Percentiles rank a stretch among this genome's conserved stretches.
These are phyloP conservation scores for Drosophila parvula DNA, from an alignment of 1,140 invertebrate genomes.

Conservation along the genomic window DNA sequence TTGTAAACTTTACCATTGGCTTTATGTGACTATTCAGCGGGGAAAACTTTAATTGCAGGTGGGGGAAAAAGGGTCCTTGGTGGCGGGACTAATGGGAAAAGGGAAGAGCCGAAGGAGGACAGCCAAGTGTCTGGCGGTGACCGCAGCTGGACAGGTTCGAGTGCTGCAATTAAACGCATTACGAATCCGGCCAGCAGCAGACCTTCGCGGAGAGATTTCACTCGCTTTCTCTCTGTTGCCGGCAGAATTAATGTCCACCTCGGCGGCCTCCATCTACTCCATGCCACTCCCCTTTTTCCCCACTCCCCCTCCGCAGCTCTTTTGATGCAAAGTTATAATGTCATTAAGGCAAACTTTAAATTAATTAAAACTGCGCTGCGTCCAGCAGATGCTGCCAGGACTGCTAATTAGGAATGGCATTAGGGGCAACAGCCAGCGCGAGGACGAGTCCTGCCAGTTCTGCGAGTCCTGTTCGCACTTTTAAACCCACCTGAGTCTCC, in stretches of 20 bases:
- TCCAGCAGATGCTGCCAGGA: constrained; percentile 69
- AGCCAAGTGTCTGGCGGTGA: constrained; percentile 22
- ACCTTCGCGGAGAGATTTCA: constrained; percentile 8
- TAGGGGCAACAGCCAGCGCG: constrained; percentile 8
- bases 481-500: constrained; percentile 90
- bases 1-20: background rate
- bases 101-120: background rate
- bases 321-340: constrained; percentile 78
- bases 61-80: background rate
- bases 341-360: constrained; percentile 80
- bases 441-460: background rate
- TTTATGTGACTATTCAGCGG: constrained; percentile 1
- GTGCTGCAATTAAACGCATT: constrained; percentile 74
- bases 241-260: constrained; percentile 63
- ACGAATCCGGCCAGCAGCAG: constrained; percentile 14
- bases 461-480: background rate
- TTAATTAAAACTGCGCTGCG: constrained; percentile 76
- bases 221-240: background rate
- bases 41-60: constrained; percentile 6
- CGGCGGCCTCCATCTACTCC: constrained; percentile 1
- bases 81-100: background rate
- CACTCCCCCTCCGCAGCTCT: background rate
- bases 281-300: background rate
- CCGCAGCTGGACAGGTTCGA: constrained; percentile 65
- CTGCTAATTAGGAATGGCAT: constrained; percentile 76